Conservation (phyloP, 2,888 invertebrate genomes). For the Spodoptera littoralis region DNA sequence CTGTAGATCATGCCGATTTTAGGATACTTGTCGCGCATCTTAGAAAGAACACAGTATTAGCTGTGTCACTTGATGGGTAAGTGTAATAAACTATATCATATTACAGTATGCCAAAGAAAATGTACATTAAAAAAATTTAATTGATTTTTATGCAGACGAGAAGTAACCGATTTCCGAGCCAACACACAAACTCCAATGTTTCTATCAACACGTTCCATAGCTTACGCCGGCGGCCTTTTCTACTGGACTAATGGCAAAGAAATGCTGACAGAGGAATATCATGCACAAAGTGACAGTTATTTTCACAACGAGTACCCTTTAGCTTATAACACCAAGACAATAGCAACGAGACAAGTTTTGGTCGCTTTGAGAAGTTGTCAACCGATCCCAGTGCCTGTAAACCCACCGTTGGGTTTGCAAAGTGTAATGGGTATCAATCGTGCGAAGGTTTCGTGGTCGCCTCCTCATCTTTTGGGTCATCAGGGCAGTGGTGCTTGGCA, state of each 20-base stretch:
- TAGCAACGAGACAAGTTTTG: slow-evolving; percentile 79
- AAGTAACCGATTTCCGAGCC: slow-evolving; percentile 91
- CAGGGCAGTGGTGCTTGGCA: slow-evolving; percentile 92
- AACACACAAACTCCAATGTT: slow-evolving; percentile 94
- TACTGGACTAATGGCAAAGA: slow-evolving; percentile 95
- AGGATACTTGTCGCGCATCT: slow-evolving; percentile 93
- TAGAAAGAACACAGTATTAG: slow-evolving; percentile 92
- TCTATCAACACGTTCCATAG: slow-evolving; percentile 92
- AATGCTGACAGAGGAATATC: slow-evolving; percentile 94
- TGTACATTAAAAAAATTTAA: not conserved
- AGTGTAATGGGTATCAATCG: slow-evolving; percentile 93
- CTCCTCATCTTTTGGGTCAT: slow-evolving; percentile 92
- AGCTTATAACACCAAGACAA: slow-evolving; percentile 76
- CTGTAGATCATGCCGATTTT: slow-evolving; percentile 94
- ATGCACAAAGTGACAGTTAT: slow-evolving; percentile 90
- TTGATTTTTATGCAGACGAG: slow-evolving; percentile 83
- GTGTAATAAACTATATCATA: slow-evolving; percentile 44
- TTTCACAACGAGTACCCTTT: slow-evolving; percentile 93
- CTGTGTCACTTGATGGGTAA: slow-evolving; percentile 95
- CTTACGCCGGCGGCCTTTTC: slow-evolving; percentile 93
- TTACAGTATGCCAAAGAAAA: not conserved
- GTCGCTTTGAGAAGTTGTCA: slow-evolving; percentile 92
- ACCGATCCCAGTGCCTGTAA: slow-evolving; percentile 93
- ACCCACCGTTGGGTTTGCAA: slow-evolving; percentile 93
- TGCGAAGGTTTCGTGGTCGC: slow-evolving; percentile 94